Base-by-base conservation (phyloP, 2,113 vertebrate genomes). In the Callipepla californica region DNA sequence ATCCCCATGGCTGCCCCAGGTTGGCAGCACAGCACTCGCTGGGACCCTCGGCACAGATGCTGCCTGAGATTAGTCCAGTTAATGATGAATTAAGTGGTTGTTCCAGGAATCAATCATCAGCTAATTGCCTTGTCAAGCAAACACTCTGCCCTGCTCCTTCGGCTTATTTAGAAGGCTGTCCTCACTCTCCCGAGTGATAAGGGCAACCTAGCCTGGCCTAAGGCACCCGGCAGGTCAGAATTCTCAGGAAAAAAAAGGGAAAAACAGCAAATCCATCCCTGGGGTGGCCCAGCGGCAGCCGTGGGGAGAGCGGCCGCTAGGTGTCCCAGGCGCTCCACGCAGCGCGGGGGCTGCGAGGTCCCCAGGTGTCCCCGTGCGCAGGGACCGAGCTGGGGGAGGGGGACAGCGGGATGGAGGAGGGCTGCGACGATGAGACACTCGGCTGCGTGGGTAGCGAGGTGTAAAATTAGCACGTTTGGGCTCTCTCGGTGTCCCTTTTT, bases 11-110 rank as follows among this genome's bases (percentile, higher is more conserved):
- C 26, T 28, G 61, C 42, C 16, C 59, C 48, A 51, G 28, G 48
- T 69, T 30, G 58, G 62, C 50, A 36, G 75, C 7, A 1, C 69
- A 89, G 61, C 28, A 48, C 82, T 93, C 75, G 58, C 76, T 89
- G 73, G 61, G 91, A 95, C 76, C 59, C 68, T 84, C 6, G 7
- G 86, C 89, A 62, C 90, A 86, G 95, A 92, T 75, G 87, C 69
- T 2, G 0, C 59, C 50, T 93, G 11, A 61, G 91, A 92, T 95
- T 96, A 93, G 65, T 73, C 34, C 80, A 51, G 69, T 66, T 95
- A 96, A 96, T 89, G 84, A 92, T 42, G 67, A 96, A 95, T 93
- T 94, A 97, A 95, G 78, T 79, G 91, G 85, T 80, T 93, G 93
- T 90, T 92, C 91, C 88, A 85, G 61, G 77, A 94, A 95, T 97